phyloP scores from a whole-genome alignment of 2,888 invertebrate genomes.

The Calameuta filiformis region DNA sequence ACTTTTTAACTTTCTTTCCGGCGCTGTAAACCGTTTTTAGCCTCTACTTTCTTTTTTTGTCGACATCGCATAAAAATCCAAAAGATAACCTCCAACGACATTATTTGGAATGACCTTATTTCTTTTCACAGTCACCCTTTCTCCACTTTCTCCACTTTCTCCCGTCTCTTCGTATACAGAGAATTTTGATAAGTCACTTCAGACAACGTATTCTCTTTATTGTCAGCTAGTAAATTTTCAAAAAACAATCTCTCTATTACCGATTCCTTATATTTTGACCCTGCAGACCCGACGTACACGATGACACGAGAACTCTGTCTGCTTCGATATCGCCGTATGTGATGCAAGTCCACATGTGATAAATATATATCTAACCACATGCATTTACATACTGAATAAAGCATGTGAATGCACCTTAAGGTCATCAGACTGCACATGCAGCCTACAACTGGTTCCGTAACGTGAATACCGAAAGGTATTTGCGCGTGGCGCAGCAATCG shows the following conservation, averaged over 20 bases:
- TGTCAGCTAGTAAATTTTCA: too few species aligned
- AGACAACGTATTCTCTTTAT: too few species aligned
- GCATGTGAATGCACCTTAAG: not conserved
- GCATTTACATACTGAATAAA: not conserved
- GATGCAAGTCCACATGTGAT: not conserved
- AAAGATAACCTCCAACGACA: not conserved
- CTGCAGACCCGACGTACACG: not conserved
- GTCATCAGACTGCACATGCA: not conserved
- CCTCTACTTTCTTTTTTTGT: not conserved
- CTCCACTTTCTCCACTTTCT: not conserved
- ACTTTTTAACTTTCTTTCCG: not conserved
- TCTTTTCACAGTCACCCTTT: not conserved
- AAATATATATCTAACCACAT: too few species aligned
- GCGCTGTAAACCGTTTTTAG: not conserved
- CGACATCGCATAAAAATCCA: not conserved
- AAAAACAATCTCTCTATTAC: not conserved
- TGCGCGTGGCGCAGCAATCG: not conserved
- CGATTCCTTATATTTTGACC: not conserved
- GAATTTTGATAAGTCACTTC: too few species aligned
- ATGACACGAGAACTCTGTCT: not conserved
- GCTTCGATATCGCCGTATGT: not conserved
- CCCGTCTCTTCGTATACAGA: too few species aligned
- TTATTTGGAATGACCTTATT: not conserved
- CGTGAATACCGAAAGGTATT: not conserved
- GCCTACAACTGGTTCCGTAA: not conserved